Conservation (phyloP, 2,113 vertebrate genomes). For the Brachyistius frenatus region DNA sequence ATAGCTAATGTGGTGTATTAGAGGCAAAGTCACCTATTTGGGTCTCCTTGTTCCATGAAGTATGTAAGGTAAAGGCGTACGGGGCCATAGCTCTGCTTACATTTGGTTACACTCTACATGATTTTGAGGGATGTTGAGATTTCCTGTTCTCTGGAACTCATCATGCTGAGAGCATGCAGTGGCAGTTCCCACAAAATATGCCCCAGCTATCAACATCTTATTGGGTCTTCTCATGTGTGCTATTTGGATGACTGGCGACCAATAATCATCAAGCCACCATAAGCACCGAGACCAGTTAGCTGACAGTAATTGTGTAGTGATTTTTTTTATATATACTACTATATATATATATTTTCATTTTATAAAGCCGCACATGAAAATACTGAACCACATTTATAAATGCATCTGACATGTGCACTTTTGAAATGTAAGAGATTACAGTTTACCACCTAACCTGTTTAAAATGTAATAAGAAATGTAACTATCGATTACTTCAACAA, state of each 20-base stretch:
- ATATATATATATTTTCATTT: no score
- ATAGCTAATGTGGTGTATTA: slow-evolving; percentile 23
- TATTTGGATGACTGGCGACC: no score
- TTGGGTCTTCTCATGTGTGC: no score
- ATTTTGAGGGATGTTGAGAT: slow-evolving; percentile 16
- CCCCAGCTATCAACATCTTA: no score
- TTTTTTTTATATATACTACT: no score
- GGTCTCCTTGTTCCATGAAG: slow-evolving; percentile 29
- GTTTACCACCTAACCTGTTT: no score
- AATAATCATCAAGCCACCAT: neutral
- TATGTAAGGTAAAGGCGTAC: neutral
- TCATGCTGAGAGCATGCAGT: slow-evolving; percentile 4
- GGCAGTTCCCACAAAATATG: neutral
- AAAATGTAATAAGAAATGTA: no score
- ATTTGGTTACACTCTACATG: neutral
- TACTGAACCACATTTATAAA: neutral
- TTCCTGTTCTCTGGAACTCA: slow-evolving; percentile 13
- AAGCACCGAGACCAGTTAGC: neutral
- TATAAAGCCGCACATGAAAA: neutral
- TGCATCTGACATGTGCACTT: no score
- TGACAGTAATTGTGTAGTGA: neutral
- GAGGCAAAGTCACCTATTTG: slow-evolving; percentile 29
- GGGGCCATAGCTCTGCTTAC: neutral
- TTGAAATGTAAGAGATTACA: no score
- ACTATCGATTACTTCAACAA: no score